Evolutionary conservation across 2,888 invertebrate genomes (phyloP).

Genomic region (Orchesellides sinensis): DNA sequence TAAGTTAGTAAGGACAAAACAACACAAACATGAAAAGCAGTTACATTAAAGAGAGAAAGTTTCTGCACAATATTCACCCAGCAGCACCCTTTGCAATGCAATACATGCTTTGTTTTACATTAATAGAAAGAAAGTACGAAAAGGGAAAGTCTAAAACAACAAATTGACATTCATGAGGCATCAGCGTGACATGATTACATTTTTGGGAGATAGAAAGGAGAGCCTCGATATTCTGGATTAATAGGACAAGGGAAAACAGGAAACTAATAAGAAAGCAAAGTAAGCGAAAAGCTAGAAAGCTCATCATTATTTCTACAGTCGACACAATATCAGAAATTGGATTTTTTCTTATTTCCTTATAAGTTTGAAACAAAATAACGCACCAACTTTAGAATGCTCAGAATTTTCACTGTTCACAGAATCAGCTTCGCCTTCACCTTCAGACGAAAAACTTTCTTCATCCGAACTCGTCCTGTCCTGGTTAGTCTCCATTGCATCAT

Average conservation of each 20-base stretch:
- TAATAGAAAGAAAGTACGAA: background rate
- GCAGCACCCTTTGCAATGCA: too few species aligned
- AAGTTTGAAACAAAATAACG: conserved; percentile 42
- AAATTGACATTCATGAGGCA: background rate
- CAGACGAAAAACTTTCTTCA: conserved; percentile 75
- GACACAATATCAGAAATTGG: background rate
- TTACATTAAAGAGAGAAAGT: background rate
- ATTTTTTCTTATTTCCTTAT: conserved; percentile 41
- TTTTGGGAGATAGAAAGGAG: too few species aligned
- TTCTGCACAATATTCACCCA: too few species aligned
- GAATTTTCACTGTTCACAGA: conserved; percentile 74
- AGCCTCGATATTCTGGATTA: too few species aligned
- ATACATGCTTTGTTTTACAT: background rate
- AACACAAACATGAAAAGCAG: conserved; percentile 43
- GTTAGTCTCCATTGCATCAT: conserved; percentile 85
- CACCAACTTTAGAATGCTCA: conserved; percentile 74
- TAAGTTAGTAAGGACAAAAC: too few species aligned
- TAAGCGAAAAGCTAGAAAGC: background rate
- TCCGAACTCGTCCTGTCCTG: conserved; percentile 74
- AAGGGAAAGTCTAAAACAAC: background rate
- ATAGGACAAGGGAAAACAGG: background rate
- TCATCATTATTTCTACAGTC: background rate
- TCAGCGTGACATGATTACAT: too few species aligned
- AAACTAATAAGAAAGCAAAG: background rate
- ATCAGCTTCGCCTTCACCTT: conserved; percentile 75